Evolutionary conservation across 2,797 vertebrate genomes (phyloP).

Genomic region (Sternarchorhynchus goeldii): DNA sequence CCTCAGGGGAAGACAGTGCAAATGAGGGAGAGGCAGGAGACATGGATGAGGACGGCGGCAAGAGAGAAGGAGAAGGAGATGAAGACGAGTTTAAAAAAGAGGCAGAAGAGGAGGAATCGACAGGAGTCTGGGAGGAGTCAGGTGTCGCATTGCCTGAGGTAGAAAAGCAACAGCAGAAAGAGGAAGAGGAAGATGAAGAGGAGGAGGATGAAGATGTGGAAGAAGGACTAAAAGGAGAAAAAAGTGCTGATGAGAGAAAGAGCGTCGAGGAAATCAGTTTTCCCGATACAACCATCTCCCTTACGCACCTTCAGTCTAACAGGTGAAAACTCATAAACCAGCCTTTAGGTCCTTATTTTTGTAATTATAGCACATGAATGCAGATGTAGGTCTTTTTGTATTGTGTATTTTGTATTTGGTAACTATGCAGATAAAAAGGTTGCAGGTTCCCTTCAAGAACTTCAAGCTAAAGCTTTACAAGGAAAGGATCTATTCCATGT

Average conservation of each 20-base stretch:
- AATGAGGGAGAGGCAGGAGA: conserved; percentile 64
- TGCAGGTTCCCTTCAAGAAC: too few relatives aligned
- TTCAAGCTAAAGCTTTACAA: too few relatives aligned
- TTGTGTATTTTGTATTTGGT: too few relatives aligned
- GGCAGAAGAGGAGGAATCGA: conserved; percentile 34
- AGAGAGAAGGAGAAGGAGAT: conserved; percentile 34
- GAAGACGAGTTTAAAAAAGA: conserved; percentile 6
- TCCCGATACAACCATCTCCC: conserved; percentile 90
- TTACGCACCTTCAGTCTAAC: conserved; percentile 88
- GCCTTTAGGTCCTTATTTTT: background rate
- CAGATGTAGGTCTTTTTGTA: too few relatives aligned
- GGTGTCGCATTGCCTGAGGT: background rate
- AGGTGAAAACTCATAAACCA: conserved; percentile 71
- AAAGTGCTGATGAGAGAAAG: conserved; percentile 53
- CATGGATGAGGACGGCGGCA: conserved; percentile 39
- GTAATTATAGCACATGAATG: too few relatives aligned
- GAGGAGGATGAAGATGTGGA: conserved; percentile 53
- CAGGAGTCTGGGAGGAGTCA: conserved; percentile 2
- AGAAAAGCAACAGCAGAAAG: conserved; percentile 4
- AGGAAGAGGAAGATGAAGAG: conserved; percentile 39
- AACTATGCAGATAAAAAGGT: too few relatives aligned
- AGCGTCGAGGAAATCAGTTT: conserved; percentile 72
- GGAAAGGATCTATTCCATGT: too few relatives aligned
- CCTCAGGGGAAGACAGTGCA: conserved; percentile 74
- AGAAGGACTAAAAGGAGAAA: conserved; percentile 45